These are phyloP conservation scores for Oreochromis aureus DNA, from an alignment of 2,113 vertebrate species.

Conservation along the genomic window DNA sequence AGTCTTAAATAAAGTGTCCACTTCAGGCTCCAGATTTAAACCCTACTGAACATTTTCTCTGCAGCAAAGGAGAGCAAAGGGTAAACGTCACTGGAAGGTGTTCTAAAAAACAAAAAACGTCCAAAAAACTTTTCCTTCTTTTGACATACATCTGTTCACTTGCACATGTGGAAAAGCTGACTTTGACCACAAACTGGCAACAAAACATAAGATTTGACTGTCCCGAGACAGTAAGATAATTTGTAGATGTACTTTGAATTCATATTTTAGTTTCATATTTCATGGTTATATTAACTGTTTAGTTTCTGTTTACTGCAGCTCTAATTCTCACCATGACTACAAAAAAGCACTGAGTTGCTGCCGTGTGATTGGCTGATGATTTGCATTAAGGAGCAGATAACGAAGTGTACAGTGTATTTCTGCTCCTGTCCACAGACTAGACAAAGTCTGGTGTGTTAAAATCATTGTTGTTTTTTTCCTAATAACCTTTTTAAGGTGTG, in stretches of 20 bases:
- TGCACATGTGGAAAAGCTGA: neutral
- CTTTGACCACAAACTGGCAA: neutral
- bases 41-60: neutral
- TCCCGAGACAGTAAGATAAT: fast-evolving
- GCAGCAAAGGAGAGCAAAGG: neutral
- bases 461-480: neutral
- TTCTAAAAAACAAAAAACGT: neutral
- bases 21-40: neutral
- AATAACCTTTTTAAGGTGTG: neutral
- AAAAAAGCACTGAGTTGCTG: neutral
- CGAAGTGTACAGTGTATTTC: neutral
- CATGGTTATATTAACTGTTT: fast-evolving
- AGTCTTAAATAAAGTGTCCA: neutral
- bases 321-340: neutral
- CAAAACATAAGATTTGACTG: neutral
- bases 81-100: neutral
- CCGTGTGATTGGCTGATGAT: neutral
- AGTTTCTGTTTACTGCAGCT: fast-evolving
- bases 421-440: neutral
- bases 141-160: neutral
- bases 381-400: neutral
- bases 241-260: neutral
- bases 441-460: neutral
- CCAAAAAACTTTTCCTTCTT: fast-evolving
- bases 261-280: neutral